Percentiles rank a stretch among this genome's conserved stretches.
These are phyloP conservation scores for Drosophila pseudoobscura DNA, from an alignment of 1,140 invertebrate genomes.

Conservation along the genomic window DNA sequence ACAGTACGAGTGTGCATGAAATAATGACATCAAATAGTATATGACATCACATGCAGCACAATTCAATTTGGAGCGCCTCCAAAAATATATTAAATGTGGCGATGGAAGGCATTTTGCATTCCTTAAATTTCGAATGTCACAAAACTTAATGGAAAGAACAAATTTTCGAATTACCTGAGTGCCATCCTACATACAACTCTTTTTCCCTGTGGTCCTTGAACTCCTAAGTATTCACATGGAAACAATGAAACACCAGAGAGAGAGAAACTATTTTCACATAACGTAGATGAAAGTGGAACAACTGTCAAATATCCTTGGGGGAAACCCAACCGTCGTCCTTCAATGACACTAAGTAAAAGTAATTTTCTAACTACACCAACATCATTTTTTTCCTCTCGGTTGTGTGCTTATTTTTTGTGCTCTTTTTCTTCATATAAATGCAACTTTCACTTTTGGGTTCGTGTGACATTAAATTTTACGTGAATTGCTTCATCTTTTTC, in stretches of 20 bases:
- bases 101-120: background rate
- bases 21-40: slow-evolving; percentile 63
- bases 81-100: background rate
- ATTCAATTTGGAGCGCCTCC: slow-evolving; percentile 20
- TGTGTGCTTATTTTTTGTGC: slow-evolving; percentile 13
- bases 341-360: slow-evolving; percentile 71
- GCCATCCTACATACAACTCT: slow-evolving; percentile 1
- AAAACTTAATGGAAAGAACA: background rate
- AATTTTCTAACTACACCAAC: slow-evolving; percentile 70
- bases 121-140: slow-evolving; percentile 27
- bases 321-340: slow-evolving; percentile 9
- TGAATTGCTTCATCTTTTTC: slow-evolving; percentile 50
- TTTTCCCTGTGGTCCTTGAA: slow-evolving; percentile 54
- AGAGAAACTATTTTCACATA: slow-evolving; percentile 44
- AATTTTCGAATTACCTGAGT: slow-evolving; percentile 40
- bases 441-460: slow-evolving; percentile 69
- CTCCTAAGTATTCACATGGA: slow-evolving; percentile 39
- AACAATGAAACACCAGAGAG: slow-evolving; percentile 31
- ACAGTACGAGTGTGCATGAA: slow-evolving; percentile 31
- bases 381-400: slow-evolving; percentile 19
- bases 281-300: slow-evolving; percentile 38
- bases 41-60: slow-evolving; percentile 28
- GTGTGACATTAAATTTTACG: slow-evolving; percentile 69
- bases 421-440: slow-evolving; percentile 31
- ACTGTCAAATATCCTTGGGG: slow-evolving; percentile 57